Evolutionary conservation across 2,113 vertebrate species (phyloP), one percentile per base, ranked within the genome.

Genomic region (Petromus typicus): DNA sequence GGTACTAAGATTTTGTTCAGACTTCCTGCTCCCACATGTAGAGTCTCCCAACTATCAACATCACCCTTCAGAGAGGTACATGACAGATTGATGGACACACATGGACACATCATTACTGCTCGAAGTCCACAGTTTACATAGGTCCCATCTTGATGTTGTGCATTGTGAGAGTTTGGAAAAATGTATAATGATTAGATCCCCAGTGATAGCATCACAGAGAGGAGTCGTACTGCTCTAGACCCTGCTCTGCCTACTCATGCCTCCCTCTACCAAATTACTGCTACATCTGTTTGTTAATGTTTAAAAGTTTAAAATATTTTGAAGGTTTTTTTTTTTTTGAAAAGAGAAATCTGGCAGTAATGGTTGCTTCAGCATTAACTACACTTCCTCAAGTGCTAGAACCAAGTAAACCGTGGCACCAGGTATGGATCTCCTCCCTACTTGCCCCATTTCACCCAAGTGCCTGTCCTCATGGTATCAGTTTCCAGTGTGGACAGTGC

Each of bases 231-330:
- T 79, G 12, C 8, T 17, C 8, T 78, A 84, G 59, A 54, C 37
- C 16, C 34, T 82, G 45, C 34, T 45, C 37, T 95, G 22, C 27
- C 14, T 75, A 48, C 45, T 45, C 45, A 45, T 86, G 12, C 17
- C 18, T 75, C 25, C 30, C 9, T 56, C 37, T 13, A 5, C n/a
- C 48, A n/a, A 43, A 66, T 56, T 3, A 67, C 20, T 40, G 16
- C 23, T 79, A 45, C 56, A 11, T 73, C 59, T 90, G 80, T 51
- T 90, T 90, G 67, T 76, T 51, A 92, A 87, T 90, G 37, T n/a
- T 93, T 97, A 61, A n/a, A n/a, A 71, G 32, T 90, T 90, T 92
- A 30, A 76, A 95, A 51, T 51, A 51, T 51, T 51, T 51, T 7
- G 10, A 51, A n/a, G n/a, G n/a, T n/a, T n/a, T n/a, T n/a, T n/a